A percentile compares a stretch with the other conserved stretches of the same genome.
Evolutionary conservation across 1,140 invertebrate genomes (phyloP).

Genomic region (Lordiphosa collinella): DNA sequence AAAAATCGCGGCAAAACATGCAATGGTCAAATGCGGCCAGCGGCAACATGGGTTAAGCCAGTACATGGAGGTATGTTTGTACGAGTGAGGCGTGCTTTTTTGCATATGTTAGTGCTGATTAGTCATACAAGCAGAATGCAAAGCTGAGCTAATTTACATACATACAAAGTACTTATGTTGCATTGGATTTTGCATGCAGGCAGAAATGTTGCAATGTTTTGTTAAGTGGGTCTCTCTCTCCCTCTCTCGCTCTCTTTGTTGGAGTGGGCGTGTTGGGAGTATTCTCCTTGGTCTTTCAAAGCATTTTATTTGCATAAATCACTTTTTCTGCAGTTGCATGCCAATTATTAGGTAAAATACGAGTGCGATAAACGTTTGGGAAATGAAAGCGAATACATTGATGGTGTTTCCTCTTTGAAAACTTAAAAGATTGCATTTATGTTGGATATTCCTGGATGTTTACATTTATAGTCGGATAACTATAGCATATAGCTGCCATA

Average conservation of each 20-base stretch:
- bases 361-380: background rate
- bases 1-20: slow-evolving; percentile 38
- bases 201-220: slow-evolving; percentile 41
- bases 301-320: slow-evolving; percentile 8
- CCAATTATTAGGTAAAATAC: slow-evolving; percentile 4
- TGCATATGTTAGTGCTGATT: slow-evolving; percentile 29
- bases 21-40: slow-evolving; percentile 17
- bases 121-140: slow-evolving; percentile 67
- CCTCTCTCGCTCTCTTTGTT: slow-evolving; percentile 4
- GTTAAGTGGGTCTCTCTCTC: slow-evolving; percentile 42
- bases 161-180: slow-evolving; percentile 43
- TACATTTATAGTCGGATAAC: too few species aligned
- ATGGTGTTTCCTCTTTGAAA: too few species aligned
- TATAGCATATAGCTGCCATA: too few species aligned
- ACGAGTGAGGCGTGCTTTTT: too few species aligned
- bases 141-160: slow-evolving; percentile 68
- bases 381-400: background rate
- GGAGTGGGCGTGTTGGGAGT: too few species aligned
- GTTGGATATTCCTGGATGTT: too few species aligned
- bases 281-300: too few species aligned
- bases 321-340: slow-evolving; percentile 2
- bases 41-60: background rate
- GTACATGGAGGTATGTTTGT: background rate
- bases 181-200: slow-evolving; percentile 11
- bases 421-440: too few species aligned